These are phyloP conservation scores for Dichetophora obliterata DNA, from an alignment of 2,888 invertebrate species.

Conservation along the genomic window DNA sequence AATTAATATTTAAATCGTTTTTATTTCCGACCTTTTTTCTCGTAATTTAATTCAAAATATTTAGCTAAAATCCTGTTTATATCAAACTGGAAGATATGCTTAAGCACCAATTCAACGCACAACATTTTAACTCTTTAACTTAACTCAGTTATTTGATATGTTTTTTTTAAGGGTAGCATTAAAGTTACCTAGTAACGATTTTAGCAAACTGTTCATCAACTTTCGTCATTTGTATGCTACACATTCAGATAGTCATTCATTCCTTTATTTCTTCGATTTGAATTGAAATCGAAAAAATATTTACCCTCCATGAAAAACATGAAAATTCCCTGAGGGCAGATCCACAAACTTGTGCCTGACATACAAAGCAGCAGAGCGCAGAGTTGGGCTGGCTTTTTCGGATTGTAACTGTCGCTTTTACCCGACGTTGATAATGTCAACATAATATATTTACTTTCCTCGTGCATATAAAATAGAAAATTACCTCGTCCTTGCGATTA, in stretches of 20 bases:
- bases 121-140: not conserved
- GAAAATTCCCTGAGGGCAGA: constrained; percentile 43
- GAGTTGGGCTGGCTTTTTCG: constrained; percentile 33
- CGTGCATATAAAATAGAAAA: constrained; percentile 52
- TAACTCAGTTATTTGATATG: not conserved
- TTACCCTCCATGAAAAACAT: constrained; percentile 21
- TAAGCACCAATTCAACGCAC: too few species aligned
- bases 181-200: not conserved
- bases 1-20: too few species aligned
- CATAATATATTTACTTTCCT: constrained; percentile 46
- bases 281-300: constrained; percentile 20
- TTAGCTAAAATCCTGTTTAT: too few species aligned
- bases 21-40: too few species aligned
- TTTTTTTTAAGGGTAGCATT: not conserved
- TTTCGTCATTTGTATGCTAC: constrained; percentile 60
- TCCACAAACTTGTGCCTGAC: constrained; percentile 28
- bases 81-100: too few species aligned
- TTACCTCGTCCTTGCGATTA: constrained; percentile 42
- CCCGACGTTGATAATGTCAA: constrained; percentile 44
- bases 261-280: constrained; percentile 20
- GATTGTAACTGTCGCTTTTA: not conserved
- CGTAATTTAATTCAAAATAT: too few species aligned
- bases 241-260: constrained; percentile 44
- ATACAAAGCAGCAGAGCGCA: not conserved
- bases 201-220: not conserved